Conservation (phyloP, 2,113 vertebrate species). For the Oryctolagus cuniculus region mOryCun1.1 NC_091453.1:21188001-21188500, state of each 20-base stretch:
- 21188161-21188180: not conserved
- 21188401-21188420: not conserved
- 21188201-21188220: not conserved
- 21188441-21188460: too few relatives aligned
- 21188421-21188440: too few relatives aligned
- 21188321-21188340: not conserved
- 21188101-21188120: conserved; percentile 5
- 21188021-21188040: conserved; percentile 18
- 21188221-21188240: not conserved
- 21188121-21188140: conserved; percentile 46
- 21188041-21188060: conserved; percentile 49
- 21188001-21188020: conserved; percentile 56
- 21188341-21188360: not conserved
- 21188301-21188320: not conserved
- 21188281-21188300: not conserved
- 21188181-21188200: not conserved
- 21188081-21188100: conserved; percentile 54
- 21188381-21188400: conserved; percentile 31
- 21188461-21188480: too few relatives aligned
- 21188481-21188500: too few relatives aligned
- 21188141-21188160: conserved; percentile 5
- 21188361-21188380: not conserved
- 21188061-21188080: conserved; percentile 39
- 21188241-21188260: not conserved
- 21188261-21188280: conserved; percentile 23